Evolutionary conservation across 1,140 invertebrate species (phyloP).

Genomic region (Galendromus occidentalis): DNA sequence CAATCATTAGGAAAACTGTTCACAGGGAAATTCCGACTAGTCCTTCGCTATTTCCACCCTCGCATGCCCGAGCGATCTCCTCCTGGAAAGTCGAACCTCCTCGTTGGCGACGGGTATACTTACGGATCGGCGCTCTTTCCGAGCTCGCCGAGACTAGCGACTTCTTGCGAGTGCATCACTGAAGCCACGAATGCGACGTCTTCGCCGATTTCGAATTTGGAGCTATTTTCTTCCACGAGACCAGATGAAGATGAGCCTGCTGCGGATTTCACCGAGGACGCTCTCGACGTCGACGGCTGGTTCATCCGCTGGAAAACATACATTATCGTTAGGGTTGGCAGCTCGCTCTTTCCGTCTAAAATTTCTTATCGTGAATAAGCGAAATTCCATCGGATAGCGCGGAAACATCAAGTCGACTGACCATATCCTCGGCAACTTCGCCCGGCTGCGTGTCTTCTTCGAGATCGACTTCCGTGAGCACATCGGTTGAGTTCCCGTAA

Average conservation of each 20-base stretch:
- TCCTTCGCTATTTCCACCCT: too few species aligned
- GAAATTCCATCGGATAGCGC: neutral
- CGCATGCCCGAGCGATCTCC: too few species aligned
- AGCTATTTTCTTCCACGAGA: slow-evolving; percentile 1
- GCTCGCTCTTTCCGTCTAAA: neutral
- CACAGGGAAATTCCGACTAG: too few species aligned
- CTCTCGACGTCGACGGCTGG: neutral
- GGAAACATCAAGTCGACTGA: neutral
- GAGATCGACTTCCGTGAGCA: neutral
- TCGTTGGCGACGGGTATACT: too few species aligned
- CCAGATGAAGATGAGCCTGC: neutral
- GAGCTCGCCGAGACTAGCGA: slow-evolving; percentile 5
- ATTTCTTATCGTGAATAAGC: neutral
- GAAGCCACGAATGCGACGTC: slow-evolving; percentile 2
- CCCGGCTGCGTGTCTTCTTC: slow-evolving; percentile 3
- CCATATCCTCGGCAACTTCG: slow-evolving; percentile 4
- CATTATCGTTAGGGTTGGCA: too few species aligned
- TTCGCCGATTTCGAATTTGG: slow-evolving; percentile 8
- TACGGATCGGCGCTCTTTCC: slow-evolving; percentile 6
- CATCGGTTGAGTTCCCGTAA: neutral
- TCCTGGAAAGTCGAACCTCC: too few species aligned
- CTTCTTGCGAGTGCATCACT: neutral
- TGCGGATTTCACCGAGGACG: neutral
- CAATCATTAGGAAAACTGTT: neutral
- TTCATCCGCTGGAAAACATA: neutral